These are phyloP conservation scores for Drosophila rubida DNA, from an alignment of 2,888 invertebrate genomes.

Conservation along the genomic window DNA sequence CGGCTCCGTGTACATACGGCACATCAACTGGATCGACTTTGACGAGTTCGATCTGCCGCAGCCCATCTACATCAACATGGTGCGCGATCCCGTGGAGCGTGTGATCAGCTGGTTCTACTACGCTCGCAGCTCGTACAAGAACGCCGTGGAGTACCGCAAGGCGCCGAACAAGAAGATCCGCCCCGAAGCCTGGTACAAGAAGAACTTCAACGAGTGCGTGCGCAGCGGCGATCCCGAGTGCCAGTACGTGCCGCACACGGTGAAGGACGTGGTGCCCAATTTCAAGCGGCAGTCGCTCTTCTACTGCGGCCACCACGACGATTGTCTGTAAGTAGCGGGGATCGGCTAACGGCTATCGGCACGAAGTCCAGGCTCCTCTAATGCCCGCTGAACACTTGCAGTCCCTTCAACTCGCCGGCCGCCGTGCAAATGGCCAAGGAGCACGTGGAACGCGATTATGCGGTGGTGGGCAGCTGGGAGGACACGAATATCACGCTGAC, in stretches of 20 bases:
- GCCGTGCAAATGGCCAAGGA: constrained; percentile 93
- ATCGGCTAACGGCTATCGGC: too few species aligned
- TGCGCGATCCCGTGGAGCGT: constrained; percentile 94
- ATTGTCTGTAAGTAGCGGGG: constrained; percentile 89
- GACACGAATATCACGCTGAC: constrained; percentile 93
- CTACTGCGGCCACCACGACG: constrained; percentile 94
- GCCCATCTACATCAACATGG: constrained; percentile 92
- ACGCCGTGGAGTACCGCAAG: constrained; percentile 90
- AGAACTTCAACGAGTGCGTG: constrained; percentile 95
- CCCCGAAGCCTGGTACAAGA: constrained; percentile 82
- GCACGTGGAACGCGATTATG: constrained; percentile 93
- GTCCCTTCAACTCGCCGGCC: constrained; percentile 93
- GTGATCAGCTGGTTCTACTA: constrained; percentile 97
- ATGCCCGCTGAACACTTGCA: constrained; percentile 45
- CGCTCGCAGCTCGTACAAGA: constrained; percentile 86
- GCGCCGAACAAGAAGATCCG: constrained; percentile 88
- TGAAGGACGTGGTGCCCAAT: constrained; percentile 90
- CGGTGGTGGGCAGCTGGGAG: constrained; percentile 94
- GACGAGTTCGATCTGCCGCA: constrained; percentile 91
- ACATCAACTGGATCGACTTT: constrained; percentile 93
- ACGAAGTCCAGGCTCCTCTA: too few species aligned
- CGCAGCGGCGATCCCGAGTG: constrained; percentile 93
- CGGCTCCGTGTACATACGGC: constrained; percentile 93
- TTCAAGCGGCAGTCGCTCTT: constrained; percentile 93
- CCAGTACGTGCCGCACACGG: constrained; percentile 87